Conservation (phyloP, 2,113 vertebrate genomes). For the Sinocyclocheilus rhinocerous region DNA sequence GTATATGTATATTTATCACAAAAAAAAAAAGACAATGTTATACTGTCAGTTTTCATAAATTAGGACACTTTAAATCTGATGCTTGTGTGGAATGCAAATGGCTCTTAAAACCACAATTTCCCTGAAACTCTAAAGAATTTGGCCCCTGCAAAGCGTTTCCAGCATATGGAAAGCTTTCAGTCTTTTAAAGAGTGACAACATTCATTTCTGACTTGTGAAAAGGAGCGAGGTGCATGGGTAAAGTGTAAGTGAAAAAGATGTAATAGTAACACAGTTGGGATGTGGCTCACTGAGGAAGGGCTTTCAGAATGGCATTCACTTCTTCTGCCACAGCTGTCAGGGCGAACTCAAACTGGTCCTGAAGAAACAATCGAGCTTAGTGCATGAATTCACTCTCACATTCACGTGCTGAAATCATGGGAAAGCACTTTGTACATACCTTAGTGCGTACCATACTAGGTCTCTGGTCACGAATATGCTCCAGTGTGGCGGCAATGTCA, state of each 20-base stretch:
- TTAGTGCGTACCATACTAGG: conserved; percentile 92
- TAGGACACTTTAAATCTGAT: conserved; percentile 14
- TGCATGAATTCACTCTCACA: not conserved
- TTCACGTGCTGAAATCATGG: not conserved
- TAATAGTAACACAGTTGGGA: conserved; percentile 39
- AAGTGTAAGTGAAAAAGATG: conserved; percentile 33
- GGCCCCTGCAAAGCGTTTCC: conserved; percentile 14
- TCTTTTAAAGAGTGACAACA: not conserved
- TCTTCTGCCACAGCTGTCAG: conserved; percentile 95
- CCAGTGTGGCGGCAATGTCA: conserved; percentile 94
- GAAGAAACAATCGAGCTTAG: conserved; percentile 16
- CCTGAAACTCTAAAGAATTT: conserved; percentile 23
- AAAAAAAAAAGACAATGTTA: conserved; percentile 20
- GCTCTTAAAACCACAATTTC: not conserved
- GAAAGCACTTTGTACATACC: conserved; percentile 73
- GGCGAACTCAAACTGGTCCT: conserved; percentile 99
- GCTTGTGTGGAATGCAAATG: not conserved
- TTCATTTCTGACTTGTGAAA: conserved; percentile 10
- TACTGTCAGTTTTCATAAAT: conserved; percentile 17
- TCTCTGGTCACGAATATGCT: conserved; percentile 95
- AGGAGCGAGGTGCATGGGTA: not conserved
- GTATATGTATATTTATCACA: not conserved
- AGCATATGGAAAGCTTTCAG: conserved; percentile 25
- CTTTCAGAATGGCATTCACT: conserved; percentile 97
- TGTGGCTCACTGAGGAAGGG: conserved; percentile 85